Evolutionary conservation across 2,113 vertebrate genomes (phyloP).

Genomic region (Etheostoma spectabile): DNA sequence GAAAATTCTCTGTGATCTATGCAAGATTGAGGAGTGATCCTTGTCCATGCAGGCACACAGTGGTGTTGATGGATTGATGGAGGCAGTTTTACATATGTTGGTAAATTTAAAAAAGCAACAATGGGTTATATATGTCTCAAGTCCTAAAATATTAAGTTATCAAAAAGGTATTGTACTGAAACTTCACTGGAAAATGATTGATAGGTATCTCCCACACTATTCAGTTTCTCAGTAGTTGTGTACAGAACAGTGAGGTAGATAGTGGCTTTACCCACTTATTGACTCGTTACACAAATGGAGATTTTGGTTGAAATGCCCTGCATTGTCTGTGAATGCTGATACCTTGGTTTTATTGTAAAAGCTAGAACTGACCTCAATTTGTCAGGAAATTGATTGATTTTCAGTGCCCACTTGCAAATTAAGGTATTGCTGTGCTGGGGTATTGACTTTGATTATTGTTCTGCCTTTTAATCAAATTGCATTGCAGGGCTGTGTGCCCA

Average conservation of each 20-base stretch:
- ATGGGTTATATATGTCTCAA: background rate
- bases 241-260: background rate
- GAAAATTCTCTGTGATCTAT: constrained; percentile 63
- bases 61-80: constrained; percentile 13
- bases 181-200: background rate
- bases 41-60: constrained; percentile 30
- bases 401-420: background rate
- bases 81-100: background rate
- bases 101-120: background rate
- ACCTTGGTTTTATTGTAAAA: constrained; percentile 18
- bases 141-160: background rate
- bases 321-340: constrained; percentile 6
- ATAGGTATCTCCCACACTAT: background rate
- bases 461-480: constrained; percentile 45
- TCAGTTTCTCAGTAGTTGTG: background rate
- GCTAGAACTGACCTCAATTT: constrained; percentile 19
- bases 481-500: background rate
- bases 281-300: constrained; percentile 1
- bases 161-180: background rate
- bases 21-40: constrained; percentile 31
- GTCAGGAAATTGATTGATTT: constrained; percentile 16
- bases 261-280: background rate
- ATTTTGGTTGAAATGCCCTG: background rate
- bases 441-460: constrained; percentile 19
- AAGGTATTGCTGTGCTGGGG: background rate